Evolutionary conservation across 1,140 invertebrate genomes (phyloP), one percentile per base, ranked within the genome.

Genomic region (Nixonia krombeini): DNA sequence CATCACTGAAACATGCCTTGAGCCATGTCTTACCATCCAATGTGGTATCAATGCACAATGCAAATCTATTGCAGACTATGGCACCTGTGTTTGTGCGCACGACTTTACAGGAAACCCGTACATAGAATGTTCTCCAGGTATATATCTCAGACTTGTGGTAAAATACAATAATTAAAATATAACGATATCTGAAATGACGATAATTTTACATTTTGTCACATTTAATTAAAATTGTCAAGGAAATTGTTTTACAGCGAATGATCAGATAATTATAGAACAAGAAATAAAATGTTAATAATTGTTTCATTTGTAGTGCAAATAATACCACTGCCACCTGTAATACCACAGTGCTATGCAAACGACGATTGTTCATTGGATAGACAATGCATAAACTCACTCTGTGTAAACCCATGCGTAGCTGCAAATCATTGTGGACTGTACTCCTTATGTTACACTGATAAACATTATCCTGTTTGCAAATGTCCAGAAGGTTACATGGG

Each of bases 11-110:
- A 89, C 82, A n/a, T 96, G 94, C 72, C 80, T 92, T 2, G 90
- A 94, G 52, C 92, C 93, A 9, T 96, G 94, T 74, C 87, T 88
- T 31, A 84, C 91, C 8, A 89, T 93, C 47, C 85, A 88, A 2
- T 97, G 95, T 74, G 95, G 95, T 42, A 83, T 91, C 1, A 96
- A 96, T 73, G 94, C 95, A 3, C 88, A 93, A 59, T 97, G 95
- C 69, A 90, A 87, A 73, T 89, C 93, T 1, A 77, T 87, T 4
- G 88, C 90, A 62, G 94, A 96, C 75, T 88, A 89, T 52, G 91
- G 91, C 1, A 87, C 91, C 9, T 97, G 95, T 74, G 86, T 87
- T 7, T 97, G 95, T 81, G 88, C 93, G 8, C 79, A 88, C 5
- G 91, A 91, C 9, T 96, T 93, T 77, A 87, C 87, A 28, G 95